phyloP scores from a whole-genome alignment of 2,888 invertebrate species.

The Leptogaster cylindrica region DNA sequence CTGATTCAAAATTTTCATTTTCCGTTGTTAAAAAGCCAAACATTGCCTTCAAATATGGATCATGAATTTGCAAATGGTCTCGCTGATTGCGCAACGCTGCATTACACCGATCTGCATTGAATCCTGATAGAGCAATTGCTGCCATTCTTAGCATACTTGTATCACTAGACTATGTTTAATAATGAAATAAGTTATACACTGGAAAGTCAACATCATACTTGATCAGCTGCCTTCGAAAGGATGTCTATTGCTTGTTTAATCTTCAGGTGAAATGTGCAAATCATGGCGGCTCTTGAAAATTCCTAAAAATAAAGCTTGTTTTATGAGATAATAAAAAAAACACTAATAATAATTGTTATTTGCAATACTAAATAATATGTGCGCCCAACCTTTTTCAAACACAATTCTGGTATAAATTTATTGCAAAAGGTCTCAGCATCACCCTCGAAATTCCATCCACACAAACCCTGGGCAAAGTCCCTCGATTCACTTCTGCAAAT shows the following conservation, averaged over 20 bases:
- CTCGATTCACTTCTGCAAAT: conserved; percentile 72
- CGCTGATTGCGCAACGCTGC: conserved; percentile 78
- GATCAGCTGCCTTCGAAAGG: conserved; percentile 74
- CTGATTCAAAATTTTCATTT: conserved; percentile 75
- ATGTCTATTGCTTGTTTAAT: conserved; percentile 85
- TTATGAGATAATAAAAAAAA: neutral
- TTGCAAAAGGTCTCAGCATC: conserved; percentile 66
- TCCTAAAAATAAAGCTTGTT: conserved; percentile 58
- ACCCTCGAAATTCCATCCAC: conserved; percentile 88
- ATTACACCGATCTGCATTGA: conserved; percentile 81
- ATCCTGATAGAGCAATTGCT: conserved; percentile 85
- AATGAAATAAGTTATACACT: neutral
- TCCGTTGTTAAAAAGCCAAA: conserved; percentile 89
- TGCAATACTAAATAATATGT: too few species aligned
- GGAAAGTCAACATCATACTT: conserved; percentile 43
- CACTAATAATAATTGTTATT: neutral
- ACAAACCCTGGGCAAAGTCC: conserved; percentile 80
- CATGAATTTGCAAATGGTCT: conserved; percentile 77
- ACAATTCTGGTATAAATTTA: conserved; percentile 71
- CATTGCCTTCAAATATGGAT: conserved; percentile 89
- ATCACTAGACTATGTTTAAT: conserved; percentile 51
- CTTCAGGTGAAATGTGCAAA: conserved; percentile 88
- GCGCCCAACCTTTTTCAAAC: conserved; percentile 66
- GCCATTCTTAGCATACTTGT: conserved; percentile 62
- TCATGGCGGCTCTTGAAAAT: conserved; percentile 85